A percentile compares a stretch with the other conserved stretches of the same genome.
These are phyloP conservation scores for Leptopterna dolabrata DNA, from an alignment of 2,888 invertebrate genomes.

Conservation along the genomic window DNA sequence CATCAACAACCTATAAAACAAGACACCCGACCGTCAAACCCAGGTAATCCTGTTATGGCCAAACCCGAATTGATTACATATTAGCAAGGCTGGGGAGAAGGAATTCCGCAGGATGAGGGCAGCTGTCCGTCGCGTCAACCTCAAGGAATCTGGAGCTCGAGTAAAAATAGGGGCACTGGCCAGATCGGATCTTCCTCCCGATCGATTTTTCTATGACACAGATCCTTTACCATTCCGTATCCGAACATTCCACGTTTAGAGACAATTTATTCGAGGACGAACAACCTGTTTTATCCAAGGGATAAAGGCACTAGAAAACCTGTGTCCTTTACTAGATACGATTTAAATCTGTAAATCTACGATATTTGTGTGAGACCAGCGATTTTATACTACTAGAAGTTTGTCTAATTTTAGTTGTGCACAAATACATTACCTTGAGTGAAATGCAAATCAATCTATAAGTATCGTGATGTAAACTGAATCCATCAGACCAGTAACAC, in stretches of 20 bases:
- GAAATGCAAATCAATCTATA: too few species aligned
- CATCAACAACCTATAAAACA: neutral
- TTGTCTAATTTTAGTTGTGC: too few species aligned
- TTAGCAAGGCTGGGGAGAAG: neutral
- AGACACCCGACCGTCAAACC: neutral
- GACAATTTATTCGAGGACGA: neutral
- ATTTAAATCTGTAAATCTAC: too few species aligned
- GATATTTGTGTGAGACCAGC: too few species aligned
- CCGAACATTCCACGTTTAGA: too few species aligned
- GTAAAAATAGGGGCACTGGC: neutral
- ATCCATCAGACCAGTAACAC: too few species aligned
- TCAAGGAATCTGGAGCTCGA: constrained; percentile 13
- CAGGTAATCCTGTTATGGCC: neutral
- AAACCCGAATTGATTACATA: neutral
- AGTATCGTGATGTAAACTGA: too few species aligned
- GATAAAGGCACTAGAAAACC: too few species aligned
- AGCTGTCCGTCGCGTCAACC: constrained; percentile 13
- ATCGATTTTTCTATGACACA: neutral
- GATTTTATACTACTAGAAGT: too few species aligned
- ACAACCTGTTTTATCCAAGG: neutral
- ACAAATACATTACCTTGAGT: too few species aligned
- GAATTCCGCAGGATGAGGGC: constrained; percentile 8
- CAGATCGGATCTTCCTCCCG: neutral
- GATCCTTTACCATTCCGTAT: too few species aligned
- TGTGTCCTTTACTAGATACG: too few species aligned